These are phyloP conservation scores for Manacus vitellinus DNA, from an alignment of 2,113 vertebrate genomes.

Conservation along the genomic window DNA sequence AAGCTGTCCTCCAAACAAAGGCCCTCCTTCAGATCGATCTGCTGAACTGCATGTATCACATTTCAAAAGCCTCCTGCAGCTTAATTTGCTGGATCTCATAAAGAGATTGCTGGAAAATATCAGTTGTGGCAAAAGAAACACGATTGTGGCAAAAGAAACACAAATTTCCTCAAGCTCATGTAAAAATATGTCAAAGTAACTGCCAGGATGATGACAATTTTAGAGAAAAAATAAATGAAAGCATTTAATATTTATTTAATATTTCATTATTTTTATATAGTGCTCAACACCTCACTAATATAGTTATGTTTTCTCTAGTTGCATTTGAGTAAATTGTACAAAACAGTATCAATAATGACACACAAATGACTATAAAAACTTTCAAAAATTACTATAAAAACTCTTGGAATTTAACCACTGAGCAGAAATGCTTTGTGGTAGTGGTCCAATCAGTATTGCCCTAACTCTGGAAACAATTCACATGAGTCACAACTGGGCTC, in stretches of 20 bases:
- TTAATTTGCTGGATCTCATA: background rate
- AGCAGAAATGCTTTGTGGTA: background rate
- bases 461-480: background rate
- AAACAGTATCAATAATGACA: background rate
- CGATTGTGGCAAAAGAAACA: background rate
- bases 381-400: background rate
- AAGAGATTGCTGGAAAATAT: conserved; percentile 6
- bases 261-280: background rate
- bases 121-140: background rate
- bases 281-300: background rate
- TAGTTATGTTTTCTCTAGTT: background rate
- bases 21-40: background rate
- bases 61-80: conserved; percentile 46
- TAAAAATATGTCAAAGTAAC: background rate
- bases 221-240: background rate
- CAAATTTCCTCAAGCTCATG: background rate
- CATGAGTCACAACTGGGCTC: background rate
- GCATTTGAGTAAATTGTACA: background rate
- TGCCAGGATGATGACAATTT: background rate
- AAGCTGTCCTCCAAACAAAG: background rate
- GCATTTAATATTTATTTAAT: background rate
- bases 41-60: background rate
- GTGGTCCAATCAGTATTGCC: background rate
- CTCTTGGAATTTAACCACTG: background rate
- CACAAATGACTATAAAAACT: background rate